Percentiles rank a stretch among this genome's conserved stretches.
phyloP scores from a whole-genome alignment of 2,113 vertebrate genomes.

The Tamias sibiricus region DNA sequence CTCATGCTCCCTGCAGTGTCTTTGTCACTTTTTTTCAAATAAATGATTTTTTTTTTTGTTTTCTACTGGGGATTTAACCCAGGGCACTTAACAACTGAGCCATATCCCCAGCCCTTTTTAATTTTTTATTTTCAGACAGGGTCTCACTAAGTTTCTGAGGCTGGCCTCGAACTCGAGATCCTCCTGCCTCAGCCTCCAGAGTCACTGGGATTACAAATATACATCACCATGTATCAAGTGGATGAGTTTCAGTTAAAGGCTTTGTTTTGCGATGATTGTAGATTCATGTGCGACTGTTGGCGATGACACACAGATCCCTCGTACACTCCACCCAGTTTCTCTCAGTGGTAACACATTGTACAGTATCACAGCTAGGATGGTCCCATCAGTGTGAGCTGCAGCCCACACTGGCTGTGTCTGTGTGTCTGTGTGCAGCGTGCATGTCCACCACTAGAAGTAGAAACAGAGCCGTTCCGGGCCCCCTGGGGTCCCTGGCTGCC shows the following conservation, averaged over 20 bases:
- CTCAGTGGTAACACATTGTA: background rate
- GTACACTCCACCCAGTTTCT: background rate
- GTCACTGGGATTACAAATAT: too few species aligned
- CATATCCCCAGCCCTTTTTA: too few species aligned
- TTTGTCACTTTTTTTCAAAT: too few species aligned
- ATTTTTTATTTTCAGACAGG: too few species aligned
- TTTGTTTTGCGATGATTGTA: background rate
- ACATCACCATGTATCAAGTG: background rate
- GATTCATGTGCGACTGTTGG: background rate
- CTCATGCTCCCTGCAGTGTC: background rate
- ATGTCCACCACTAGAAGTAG: background rate
- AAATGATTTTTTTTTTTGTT: too few species aligned
- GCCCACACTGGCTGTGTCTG: background rate
- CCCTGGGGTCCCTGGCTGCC: background rate
- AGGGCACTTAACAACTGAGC: too few species aligned
- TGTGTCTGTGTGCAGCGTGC: accelerated
- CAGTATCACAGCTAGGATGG: background rate
- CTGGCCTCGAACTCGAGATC: too few species aligned
- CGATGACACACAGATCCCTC: background rate
- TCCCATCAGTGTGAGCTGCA: accelerated
- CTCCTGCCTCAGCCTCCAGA: too few species aligned
- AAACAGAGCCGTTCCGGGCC: background rate
- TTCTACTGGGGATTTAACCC: too few species aligned
- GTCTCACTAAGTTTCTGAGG: too few species aligned
- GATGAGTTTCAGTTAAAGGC: background rate